A percentile compares a stretch with the other conserved stretches of the same genome.
Evolutionary conservation across 2,797 vertebrate species (phyloP).

Genomic region (Sebastes melanostomus): DNA sequence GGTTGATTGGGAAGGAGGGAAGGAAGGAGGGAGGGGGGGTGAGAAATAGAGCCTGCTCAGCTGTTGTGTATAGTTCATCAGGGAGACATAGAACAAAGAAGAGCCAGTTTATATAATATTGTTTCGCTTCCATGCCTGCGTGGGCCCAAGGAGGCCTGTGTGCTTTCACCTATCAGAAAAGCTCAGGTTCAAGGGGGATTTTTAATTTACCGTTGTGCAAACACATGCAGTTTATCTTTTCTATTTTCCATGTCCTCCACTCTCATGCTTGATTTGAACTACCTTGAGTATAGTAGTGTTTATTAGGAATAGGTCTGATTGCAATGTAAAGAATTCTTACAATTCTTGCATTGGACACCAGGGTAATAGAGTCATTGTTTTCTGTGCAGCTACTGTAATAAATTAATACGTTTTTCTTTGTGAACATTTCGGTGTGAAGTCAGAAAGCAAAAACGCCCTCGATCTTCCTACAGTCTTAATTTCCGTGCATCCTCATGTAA

Average conservation of each 20-base stretch:
- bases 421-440: background rate
- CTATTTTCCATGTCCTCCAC: conserved; percentile 16
- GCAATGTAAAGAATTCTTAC: background rate
- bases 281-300: conserved; percentile 2
- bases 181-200: conserved; percentile 66
- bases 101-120: conserved; percentile 35
- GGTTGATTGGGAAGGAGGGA: background rate
- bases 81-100: conserved; percentile 52
- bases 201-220: conserved; percentile 54
- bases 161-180: conserved; percentile 54
- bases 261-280: conserved; percentile 28
- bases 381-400: background rate
- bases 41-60: conserved; percentile 26
- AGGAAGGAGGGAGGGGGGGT: too few relatives aligned
- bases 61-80: conserved; percentile 48
- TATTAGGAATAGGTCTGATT: background rate
- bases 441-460: background rate
- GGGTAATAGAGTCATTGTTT: background rate
- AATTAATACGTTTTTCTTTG: background rate
- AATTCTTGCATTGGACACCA: background rate
- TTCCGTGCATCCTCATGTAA: background rate
- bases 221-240: conserved; percentile 42
- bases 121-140: conserved; percentile 19
- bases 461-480: background rate
- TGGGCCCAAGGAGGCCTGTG: conserved; percentile 55